Evolutionary conservation across 2,888 invertebrate species (phyloP), one percentile per base, ranked within the genome.

Genomic region (Archaeoteleia sp.): DNA sequence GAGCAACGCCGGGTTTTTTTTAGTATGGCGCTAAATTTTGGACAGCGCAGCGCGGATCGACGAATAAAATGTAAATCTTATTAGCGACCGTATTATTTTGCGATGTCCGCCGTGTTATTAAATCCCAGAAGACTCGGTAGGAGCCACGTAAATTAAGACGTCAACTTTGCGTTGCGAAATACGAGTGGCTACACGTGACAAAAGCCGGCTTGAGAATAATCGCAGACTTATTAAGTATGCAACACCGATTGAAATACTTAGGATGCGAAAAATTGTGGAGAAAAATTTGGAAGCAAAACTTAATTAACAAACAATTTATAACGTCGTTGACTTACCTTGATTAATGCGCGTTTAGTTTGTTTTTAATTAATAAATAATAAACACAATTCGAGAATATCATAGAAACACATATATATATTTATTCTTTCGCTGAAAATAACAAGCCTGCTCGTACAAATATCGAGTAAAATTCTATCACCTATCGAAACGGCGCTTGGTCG

Each of bases 21-120:
- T 43, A 51, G 45, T 46, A 42, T 32, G 34, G 37, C 54, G 62
- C 43, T 46, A 62, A 54, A 54, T 45, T 46, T 61, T 29, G 20
- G 5, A 5, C 20, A 5, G 20, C 29, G 29, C 29, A 2, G 2
- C 29, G 9, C 7, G n/a, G n/a, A n/a, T n/a, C n/a, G n/a, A n/a
- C n/a, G 29, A 29, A 29, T 37, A 14, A 37, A 37, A 37, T 15
- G 37, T 37, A 13, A 37, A 37, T 37, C 37, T 37, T 17, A 37
- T 37, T 37, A 37, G 37, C 37, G 15, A 15, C 8, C 37, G 15
- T 8, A 15, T 14, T 15, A 37, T 15, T 37, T 37, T 29, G n/a
- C 8, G n/a, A 8, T 2, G 20, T 4, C 5, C 20, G 20, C 20
- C 20, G 29, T 3, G 2, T 8, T 8, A 8, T 2, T 29, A n/a